These are phyloP conservation scores for Tupaia tana DNA, from an alignment of 2,113 vertebrate species.

Conservation along the genomic window DNA sequence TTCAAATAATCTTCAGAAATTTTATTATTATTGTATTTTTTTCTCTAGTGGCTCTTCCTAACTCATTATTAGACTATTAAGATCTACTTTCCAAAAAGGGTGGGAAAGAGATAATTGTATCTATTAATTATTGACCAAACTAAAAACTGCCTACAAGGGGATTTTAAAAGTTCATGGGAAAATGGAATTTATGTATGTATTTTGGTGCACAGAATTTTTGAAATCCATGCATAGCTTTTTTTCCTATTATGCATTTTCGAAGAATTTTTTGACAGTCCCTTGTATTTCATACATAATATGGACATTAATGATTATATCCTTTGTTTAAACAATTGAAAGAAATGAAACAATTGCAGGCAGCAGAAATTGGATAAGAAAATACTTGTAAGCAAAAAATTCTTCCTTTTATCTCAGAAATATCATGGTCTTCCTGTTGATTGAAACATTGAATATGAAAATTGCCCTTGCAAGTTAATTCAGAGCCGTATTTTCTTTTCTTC, in stretches of 20 bases:
- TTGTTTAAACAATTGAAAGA: conserved; percentile 19
- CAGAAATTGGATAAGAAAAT: not conserved
- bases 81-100: not conserved
- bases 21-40: not conserved
- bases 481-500: not conserved
- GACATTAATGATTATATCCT: not conserved
- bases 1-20: not conserved
- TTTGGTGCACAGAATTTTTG: too few species aligned
- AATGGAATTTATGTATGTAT: too few species aligned
- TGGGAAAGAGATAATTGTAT: not conserved
- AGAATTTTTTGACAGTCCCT: too few species aligned
- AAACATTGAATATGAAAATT: not conserved
- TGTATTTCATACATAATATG: too few species aligned
- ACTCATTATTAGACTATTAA: not conserved
- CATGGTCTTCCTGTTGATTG: not conserved
- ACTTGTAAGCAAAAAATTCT: not conserved
- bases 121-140: not conserved
- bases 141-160: not conserved
- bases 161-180: too few species aligned
- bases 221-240: too few species aligned
- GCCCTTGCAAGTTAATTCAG: not conserved
- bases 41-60: too few species aligned
- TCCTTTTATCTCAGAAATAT: not conserved
- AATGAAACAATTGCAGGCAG: not conserved
- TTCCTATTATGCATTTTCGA: too few species aligned